Percentiles rank a stretch among this genome's conserved stretches.
Conservation (phyloP, 2,797 vertebrate genomes). For the Lacerta bilineata region DNA sequence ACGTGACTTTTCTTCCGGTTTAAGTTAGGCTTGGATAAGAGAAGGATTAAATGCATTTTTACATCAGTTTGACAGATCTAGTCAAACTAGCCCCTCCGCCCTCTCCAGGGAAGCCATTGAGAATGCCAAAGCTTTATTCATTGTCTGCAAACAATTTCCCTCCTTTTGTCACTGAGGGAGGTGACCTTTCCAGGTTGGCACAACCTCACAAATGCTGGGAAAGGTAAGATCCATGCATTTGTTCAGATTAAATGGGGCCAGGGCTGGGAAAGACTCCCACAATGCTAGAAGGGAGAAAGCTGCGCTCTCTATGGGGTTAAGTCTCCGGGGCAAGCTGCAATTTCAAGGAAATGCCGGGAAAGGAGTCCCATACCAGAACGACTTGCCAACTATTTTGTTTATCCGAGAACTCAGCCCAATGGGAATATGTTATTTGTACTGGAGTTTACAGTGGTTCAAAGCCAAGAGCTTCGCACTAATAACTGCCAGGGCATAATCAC, state of each 20-base stretch:
- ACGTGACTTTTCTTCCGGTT: neutral
- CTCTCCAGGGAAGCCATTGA: neutral
- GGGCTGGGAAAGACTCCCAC: neutral
- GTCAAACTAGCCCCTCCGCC: neutral
- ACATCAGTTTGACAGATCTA: neutral
- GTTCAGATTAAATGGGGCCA: neutral
- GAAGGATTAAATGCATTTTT: neutral
- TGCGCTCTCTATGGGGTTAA: neutral
- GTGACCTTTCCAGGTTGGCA: constrained; percentile 35
- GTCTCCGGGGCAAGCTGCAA: neutral
- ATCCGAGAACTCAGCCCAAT: neutral
- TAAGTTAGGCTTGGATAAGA: neutral
- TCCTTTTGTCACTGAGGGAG: neutral
- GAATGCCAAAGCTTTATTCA: constrained; percentile 6
- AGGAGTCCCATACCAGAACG: neutral
- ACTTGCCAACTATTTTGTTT: constrained; percentile 46
- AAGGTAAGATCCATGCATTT: neutral
- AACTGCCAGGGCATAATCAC: neutral
- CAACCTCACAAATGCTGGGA: neutral
- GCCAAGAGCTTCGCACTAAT: neutral
- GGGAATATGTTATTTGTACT: neutral
- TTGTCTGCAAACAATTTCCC: neutral
- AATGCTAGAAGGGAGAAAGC: neutral
- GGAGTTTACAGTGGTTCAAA: neutral
- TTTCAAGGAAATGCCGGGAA: constrained; percentile 33